Evolutionary conservation across 1,140 invertebrate genomes (phyloP).

Genomic region (Apolygus lucorum): DNA sequence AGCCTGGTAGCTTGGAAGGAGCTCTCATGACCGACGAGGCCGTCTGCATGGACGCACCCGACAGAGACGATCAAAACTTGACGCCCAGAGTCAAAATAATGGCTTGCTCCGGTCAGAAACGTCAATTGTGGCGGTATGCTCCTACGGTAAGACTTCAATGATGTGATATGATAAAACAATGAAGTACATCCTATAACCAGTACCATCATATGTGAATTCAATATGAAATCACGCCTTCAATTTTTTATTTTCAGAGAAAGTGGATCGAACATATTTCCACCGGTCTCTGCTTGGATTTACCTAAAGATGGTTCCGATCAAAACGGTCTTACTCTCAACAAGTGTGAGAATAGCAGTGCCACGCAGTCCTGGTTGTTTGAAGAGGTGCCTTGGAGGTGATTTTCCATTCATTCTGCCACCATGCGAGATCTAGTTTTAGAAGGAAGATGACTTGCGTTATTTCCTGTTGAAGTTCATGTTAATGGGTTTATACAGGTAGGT

Average conservation of each 20-base stretch:
- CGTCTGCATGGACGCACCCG: constrained; percentile 57
- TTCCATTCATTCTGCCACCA: no score
- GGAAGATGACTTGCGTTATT: no score
- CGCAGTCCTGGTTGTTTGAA: constrained; percentile 34
- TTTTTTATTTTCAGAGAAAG: constrained; percentile 40
- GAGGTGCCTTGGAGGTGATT: constrained; percentile 33
- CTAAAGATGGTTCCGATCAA: constrained; percentile 27
- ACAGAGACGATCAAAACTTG: constrained; percentile 35
- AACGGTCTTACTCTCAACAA: constrained; percentile 30
- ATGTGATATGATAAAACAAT: neutral
- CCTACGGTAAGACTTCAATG: constrained; percentile 43
- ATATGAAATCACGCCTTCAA: neutral
- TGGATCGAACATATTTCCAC: constrained; percentile 44
- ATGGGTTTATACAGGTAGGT: no score
- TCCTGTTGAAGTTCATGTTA: no score
- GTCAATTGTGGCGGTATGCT: constrained; percentile 57
- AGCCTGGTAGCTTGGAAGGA: neutral
- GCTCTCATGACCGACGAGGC: constrained; percentile 51
- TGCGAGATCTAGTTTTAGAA: no score
- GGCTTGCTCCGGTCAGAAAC: constrained; percentile 50
- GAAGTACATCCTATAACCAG: neutral
- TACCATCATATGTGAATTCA: neutral
- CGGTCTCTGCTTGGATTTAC: constrained; percentile 46
- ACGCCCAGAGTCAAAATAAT: constrained; percentile 53
- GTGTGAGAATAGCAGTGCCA: constrained; percentile 29